Evolutionary conservation across 2,113 vertebrate genomes (phyloP).

Genomic region (Pimephales promelas): DNA sequence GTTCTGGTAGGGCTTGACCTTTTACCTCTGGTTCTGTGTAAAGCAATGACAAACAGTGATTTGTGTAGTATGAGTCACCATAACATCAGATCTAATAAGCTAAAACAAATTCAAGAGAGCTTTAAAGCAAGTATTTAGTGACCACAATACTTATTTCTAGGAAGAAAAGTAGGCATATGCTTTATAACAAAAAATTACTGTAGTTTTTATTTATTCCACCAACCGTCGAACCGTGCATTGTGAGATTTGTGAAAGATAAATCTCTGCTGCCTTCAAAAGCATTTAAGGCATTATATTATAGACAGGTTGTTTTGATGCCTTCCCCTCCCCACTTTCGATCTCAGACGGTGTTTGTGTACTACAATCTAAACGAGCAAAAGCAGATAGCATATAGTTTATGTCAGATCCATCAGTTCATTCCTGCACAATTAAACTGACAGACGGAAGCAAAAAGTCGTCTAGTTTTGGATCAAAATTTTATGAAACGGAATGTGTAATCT

Average conservation of each 20-base stretch:
- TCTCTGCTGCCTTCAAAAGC: not conserved
- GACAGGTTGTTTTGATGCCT: not conserved
- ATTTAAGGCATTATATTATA: not conserved
- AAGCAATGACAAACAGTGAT: not conserved
- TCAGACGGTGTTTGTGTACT: not conserved
- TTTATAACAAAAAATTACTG: not conserved
- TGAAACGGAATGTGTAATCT: conserved; percentile 43
- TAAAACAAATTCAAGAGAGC: not conserved
- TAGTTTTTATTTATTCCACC: conserved; percentile 11
- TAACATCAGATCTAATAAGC: not conserved
- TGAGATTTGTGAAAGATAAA: not conserved
- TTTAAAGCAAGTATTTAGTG: not conserved
- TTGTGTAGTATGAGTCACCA: not conserved
- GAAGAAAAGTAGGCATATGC: not conserved
- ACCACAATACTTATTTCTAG: not conserved
- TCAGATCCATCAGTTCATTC: conserved; percentile 33
- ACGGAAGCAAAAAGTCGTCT: conserved; percentile 32
- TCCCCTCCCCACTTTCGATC: not conserved
- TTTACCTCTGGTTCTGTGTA: not conserved
- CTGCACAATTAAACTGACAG: conserved; percentile 34
- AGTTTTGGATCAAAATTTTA: conserved; percentile 41
- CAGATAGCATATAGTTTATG: not conserved
- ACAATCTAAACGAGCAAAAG: not conserved
- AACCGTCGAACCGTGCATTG: not conserved
- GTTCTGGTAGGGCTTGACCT: not conserved